Base-by-base conservation (phyloP, 1,140 invertebrate species). In the Trachymyrmex septentrionalis region DNA sequence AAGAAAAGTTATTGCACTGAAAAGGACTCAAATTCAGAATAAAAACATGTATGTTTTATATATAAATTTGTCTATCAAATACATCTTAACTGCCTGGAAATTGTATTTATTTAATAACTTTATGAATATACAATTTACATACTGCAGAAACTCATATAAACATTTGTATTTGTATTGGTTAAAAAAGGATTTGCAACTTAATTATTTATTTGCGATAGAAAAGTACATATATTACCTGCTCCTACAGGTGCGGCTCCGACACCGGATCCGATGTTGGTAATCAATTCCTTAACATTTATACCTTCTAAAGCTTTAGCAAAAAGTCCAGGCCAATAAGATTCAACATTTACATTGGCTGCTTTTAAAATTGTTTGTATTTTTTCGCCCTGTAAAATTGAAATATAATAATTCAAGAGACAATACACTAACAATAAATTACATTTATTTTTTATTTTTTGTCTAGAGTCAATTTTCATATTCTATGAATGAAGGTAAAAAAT, bases 281-380 rank as follows among this genome's bases (percentile, higher is more conserved):
- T 99, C 90, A 99, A 95, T 67, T 99, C 98, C 95, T 98, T 99
- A 44, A 99, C 97, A 93, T 99, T 99, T 78, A 99, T 95, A 84
- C 98, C 98, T 96, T 99, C 99, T 75, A 99, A 96, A 63, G 99
- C 98, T 95, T 99, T 99, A 86, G 99, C 98, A 95, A 99, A 99
- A 44, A 99, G 96, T 94, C 98, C 98, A 80, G 99, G 99, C 99
- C 99, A 99, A 96, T 99, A 99, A 27, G 99, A 99, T 94, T 99
- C 99, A 34, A 99, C 97, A 67, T 98, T 98, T 82, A 99, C 99
- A 94, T 97, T 97, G 69, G 99, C 99, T 38, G 99, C 99, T 95
- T 99, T 99, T 92, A 99, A 95, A 94, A 99, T 99, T 82, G 99
- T 99, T 85, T 97, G 97, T 93, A 99, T 99, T 96, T 99, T 99